phyloP scores from a whole-genome alignment of 2,888 invertebrate genomes.

The Clusia tigrina region DNA sequence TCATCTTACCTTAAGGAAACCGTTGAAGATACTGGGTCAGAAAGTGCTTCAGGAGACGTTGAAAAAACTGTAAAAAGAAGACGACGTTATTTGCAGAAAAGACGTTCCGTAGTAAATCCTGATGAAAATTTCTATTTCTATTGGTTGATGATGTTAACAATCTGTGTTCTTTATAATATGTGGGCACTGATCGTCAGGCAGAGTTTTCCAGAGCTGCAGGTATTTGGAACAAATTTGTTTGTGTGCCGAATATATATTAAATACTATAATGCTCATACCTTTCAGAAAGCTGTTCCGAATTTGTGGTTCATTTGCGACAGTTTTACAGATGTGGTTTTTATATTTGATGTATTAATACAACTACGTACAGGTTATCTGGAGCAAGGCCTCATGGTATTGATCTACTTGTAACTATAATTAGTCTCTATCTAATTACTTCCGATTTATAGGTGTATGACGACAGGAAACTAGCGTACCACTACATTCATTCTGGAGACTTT shows the following conservation, averaged over 20 bases:
- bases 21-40: slow-evolving; percentile 76
- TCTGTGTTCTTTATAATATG: slow-evolving; percentile 91
- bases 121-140: slow-evolving; percentile 96
- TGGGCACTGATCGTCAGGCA: slow-evolving; percentile 96
- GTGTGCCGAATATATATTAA: background rate
- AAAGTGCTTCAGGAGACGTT: slow-evolving; percentile 71
- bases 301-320: slow-evolving; percentile 86
- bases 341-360: slow-evolving; percentile 89
- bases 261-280: background rate
- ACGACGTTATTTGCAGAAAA: slow-evolving; percentile 75
- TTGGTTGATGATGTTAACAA: slow-evolving; percentile 89
- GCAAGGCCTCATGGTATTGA: slow-evolving; percentile 84
- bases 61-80: slow-evolving; percentile 70
- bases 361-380: slow-evolving; percentile 94
- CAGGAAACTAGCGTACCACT: slow-evolving; percentile 88
- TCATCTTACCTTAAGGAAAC: slow-evolving; percentile 62
- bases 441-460: slow-evolving; percentile 88
- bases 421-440: no score
- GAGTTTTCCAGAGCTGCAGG: slow-evolving; percentile 90
- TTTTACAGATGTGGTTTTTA: slow-evolving; percentile 85
- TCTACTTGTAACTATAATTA: background rate
- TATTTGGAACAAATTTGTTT: slow-evolving; percentile 41
- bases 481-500: slow-evolving; percentile 84
- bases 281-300: slow-evolving; percentile 73
- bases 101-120: slow-evolving; percentile 88